Evolutionary conservation across 2,888 invertebrate genomes (phyloP).

Genomic region (Erynnis tages): DNA sequence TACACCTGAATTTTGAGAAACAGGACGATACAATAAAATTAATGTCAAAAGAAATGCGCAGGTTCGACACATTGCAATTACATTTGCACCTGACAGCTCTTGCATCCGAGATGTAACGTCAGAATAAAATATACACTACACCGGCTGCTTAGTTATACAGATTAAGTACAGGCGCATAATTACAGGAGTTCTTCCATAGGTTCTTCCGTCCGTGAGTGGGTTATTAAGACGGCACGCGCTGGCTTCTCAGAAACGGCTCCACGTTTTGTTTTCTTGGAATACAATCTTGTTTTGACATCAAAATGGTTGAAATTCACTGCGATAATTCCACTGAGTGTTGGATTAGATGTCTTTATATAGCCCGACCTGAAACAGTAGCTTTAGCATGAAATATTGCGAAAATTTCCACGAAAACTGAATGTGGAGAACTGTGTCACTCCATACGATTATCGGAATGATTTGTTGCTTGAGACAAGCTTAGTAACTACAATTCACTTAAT

Average conservation of each 20-base stretch:
- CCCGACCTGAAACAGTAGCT: not conserved
- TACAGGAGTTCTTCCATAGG: conserved; percentile 39
- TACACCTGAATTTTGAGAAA: not conserved
- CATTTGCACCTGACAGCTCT: conserved; percentile 16
- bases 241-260: conserved; percentile 42
- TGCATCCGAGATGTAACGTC: conserved; percentile 15
- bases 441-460: not conserved
- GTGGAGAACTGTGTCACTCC: not conserved
- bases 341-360: not conserved
- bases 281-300: conserved; percentile 50
- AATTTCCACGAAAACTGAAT: not conserved
- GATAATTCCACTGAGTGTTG: conserved; percentile 1
- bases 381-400: not conserved
- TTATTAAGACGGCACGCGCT: conserved; percentile 44
- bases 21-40: not conserved
- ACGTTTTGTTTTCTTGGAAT: conserved; percentile 48
- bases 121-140: conserved; percentile 14
- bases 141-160: conserved; percentile 22
- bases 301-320: conserved; percentile 31
- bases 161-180: conserved; percentile 37
- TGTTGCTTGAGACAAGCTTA: no score
- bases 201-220: conserved; percentile 41
- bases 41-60: conserved; percentile 9
- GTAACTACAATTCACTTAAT: no score
- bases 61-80: conserved; percentile 8